Conservation (phyloP, 2,797 vertebrate genomes). For the Pangasius djambal region DNA sequence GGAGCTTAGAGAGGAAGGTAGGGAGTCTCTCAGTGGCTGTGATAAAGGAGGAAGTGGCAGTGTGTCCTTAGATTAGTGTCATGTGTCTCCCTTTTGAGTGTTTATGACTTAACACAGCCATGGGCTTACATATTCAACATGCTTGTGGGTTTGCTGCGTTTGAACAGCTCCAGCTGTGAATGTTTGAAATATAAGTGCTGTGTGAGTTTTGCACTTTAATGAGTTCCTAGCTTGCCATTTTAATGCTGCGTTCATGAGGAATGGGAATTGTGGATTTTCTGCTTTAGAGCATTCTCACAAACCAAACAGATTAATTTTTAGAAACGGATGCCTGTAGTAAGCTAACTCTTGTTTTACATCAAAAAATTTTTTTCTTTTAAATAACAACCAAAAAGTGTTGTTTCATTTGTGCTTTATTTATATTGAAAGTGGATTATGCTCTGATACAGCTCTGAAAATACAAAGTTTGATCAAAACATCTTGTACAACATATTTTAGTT, state of each 20-base stretch:
- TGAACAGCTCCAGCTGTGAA: neutral
- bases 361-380: neutral
- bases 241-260: neutral
- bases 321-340: neutral
- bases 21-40: conserved; percentile 49
- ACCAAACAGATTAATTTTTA: neutral
- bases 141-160: neutral
- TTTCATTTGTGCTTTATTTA: neutral
- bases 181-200: neutral
- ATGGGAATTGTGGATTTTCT: neutral
- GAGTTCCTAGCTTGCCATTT: neutral
- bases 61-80: neutral
- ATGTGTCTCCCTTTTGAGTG: neutral
- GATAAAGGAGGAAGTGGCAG: conserved; percentile 41
- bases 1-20: conserved; percentile 66
- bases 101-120: neutral
- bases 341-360: neutral
- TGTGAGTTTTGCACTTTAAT: neutral
- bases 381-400: neutral
- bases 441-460: neutral
- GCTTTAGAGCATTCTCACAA: neutral
- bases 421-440: neutral
- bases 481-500: neutral
- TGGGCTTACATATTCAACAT: neutral
- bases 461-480: neutral